Conservation (phyloP, 2,888 invertebrate species). For the Perizoma affinitatum region DNA sequence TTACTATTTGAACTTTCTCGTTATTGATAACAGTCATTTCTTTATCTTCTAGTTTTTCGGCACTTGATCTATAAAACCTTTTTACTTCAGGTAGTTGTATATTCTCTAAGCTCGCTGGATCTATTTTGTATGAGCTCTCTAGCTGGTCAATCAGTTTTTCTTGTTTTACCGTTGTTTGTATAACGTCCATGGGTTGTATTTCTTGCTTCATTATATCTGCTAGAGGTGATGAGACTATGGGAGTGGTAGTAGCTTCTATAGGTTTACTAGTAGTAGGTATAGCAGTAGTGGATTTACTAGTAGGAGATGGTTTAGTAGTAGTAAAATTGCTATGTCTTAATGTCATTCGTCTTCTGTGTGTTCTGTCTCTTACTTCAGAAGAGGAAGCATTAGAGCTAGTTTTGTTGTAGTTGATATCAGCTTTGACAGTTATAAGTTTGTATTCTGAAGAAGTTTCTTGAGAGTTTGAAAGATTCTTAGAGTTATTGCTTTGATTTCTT, state of each 20-base stretch:
- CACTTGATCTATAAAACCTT: constrained; percentile 74
- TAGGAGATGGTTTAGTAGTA: constrained; percentile 41
- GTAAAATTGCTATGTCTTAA: constrained; percentile 54
- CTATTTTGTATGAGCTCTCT: constrained; percentile 53
- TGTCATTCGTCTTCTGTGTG: constrained; percentile 68
- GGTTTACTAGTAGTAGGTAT: constrained; percentile 38
- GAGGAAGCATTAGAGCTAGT: constrained; percentile 49
- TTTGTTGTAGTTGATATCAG: constrained; percentile 60
- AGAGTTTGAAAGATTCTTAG: constrained; percentile 36
- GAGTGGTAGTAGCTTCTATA: constrained; percentile 15
- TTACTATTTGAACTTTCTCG: constrained; percentile 71
- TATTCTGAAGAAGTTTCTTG: constrained; percentile 50
- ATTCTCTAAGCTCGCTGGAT: constrained; percentile 31
- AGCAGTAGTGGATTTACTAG: constrained; percentile 23
- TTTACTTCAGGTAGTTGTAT: constrained; percentile 52
- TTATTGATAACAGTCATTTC: constrained; percentile 69
- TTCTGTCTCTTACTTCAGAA: constrained; percentile 57
- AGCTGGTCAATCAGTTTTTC: constrained; percentile 65
- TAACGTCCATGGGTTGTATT: constrained; percentile 55
- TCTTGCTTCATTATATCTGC: constrained; percentile 65
- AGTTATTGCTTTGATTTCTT: constrained; percentile 39
- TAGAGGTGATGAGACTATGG: constrained; percentile 39
- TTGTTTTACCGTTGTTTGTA: constrained; percentile 49
- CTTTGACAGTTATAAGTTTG: constrained; percentile 59
- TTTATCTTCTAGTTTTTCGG: constrained; percentile 58